Evolutionary conservation across 1,140 invertebrate species (phyloP), one percentile per base, ranked within the genome.

Genomic region (Drosophila triauraria): DNA sequence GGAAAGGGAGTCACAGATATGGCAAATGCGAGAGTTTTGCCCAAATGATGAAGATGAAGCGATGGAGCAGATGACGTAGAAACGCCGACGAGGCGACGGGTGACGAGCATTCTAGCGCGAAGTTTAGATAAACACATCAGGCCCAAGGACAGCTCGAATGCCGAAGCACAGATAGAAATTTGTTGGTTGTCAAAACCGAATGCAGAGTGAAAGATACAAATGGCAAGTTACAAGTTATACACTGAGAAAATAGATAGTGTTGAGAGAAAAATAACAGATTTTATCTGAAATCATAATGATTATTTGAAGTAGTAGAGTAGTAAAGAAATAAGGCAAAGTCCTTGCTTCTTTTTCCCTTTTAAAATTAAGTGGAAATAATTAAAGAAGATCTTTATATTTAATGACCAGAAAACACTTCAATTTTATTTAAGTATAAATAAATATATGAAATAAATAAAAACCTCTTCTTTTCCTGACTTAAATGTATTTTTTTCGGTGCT

Each of bases 51-150:
- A 78, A 80, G 80, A 90, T 81, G 84, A 69, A 87, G 80, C 63
- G 61, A 74, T 38, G 67, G 32, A 77, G 70, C 57, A 79, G 76
- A 80, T 90, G 68, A 72, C 50, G 67, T 72, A 84, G 80, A 87
- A 90, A 75, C 70, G 69, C 67, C 61, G 25, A 46, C 56, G 69
- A 70, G 43, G 64, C 30, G 74, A 61, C 63, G 64, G 69, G 51
- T 69, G 85, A 78, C 71, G 82, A 78, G 85, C 85, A 88, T 82
- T 88, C 85, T 90, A 90, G 82, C 85, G 85, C 85, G 68, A 90
- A 90, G 70, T 79, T 72, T 76, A 90, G 85, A 90, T 90, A 90
- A 90, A 90, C 76, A 70, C 80, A 67, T 69, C 74, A 84, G 23
- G 13, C 51, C 40, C 53, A 59, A 50, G 59, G 68, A 76, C 64